These are phyloP conservation scores for Onychostruthus taczanowskii DNA, from an alignment of 2,113 vertebrate genomes.

Conservation along the genomic window DNA sequence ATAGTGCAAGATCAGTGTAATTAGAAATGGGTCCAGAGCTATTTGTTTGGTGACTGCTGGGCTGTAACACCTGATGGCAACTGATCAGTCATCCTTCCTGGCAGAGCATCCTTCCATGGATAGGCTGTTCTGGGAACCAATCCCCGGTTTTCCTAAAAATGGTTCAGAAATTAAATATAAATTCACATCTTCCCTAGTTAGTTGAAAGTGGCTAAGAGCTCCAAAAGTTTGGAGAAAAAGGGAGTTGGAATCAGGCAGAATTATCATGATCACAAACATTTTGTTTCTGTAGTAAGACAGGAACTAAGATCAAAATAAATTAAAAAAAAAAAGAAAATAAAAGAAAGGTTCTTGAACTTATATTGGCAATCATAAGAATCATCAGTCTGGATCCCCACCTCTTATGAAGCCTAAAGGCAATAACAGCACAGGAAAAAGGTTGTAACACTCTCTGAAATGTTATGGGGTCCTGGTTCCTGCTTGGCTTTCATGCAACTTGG, in stretches of 20 bases:
- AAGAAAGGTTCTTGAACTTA: not conserved
- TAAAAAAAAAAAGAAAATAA: no score
- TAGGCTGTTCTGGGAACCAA: rapidly evolving
- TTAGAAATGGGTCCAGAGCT: not conserved
- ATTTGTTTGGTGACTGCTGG: not conserved
- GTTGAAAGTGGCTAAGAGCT: not conserved
- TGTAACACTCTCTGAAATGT: not conserved
- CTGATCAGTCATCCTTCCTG: not conserved
- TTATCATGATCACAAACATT: not conserved
- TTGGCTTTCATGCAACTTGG: not conserved
- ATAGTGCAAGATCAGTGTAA: not conserved
- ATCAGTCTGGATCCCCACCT: not conserved
- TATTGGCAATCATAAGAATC: not conserved
- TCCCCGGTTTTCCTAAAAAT: not conserved
- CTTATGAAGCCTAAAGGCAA: not conserved
- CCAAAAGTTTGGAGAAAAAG: not conserved
- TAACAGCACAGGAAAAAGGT: not conserved
- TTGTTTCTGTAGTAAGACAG: not conserved
- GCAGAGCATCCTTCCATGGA: not conserved
- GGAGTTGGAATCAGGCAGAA: not conserved
- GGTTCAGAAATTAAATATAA: not conserved
- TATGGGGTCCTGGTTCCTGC: not conserved
- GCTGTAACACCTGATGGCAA: not conserved
- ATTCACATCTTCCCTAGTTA: not conserved
- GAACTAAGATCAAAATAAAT: not conserved